These are phyloP conservation scores for Brachystomella parvula DNA, from an alignment of 1,140 invertebrate genomes.

Conservation along the genomic window DNA sequence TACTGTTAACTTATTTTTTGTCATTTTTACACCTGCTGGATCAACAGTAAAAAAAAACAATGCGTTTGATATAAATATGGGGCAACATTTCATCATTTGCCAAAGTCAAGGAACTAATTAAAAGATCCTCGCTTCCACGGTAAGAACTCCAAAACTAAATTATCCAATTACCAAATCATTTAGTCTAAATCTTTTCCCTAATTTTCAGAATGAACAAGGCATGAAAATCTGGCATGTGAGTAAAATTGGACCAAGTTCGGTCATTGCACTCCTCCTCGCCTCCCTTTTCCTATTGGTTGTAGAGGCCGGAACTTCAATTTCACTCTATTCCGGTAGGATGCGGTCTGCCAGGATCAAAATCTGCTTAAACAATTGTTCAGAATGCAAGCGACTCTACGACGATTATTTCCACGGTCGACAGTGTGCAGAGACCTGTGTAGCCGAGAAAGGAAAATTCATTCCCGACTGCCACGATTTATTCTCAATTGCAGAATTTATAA, in stretches of 20 bases:
- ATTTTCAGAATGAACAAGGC: not conserved
- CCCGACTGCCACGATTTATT: constrained; percentile 47
- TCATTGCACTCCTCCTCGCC: not conserved
- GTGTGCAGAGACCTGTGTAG: constrained; percentile 45
- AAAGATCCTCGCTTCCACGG: not conserved
- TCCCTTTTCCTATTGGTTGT: not conserved
- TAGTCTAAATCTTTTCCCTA: not conserved
- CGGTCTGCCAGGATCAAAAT: constrained; percentile 27
- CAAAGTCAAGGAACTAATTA: not conserved
- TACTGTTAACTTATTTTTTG: constrained; percentile 2
- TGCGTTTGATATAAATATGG: not conserved
- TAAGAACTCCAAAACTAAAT: not conserved
- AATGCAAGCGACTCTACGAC: constrained; percentile 48
- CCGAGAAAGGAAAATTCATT: constrained; percentile 40
- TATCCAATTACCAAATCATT: not conserved
- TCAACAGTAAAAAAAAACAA: not conserved
- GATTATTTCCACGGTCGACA: constrained; percentile 46
- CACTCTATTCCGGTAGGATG: not conserved
- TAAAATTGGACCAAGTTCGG: not conserved
- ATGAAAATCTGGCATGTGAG: not conserved
- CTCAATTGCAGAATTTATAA: constrained; percentile 42
- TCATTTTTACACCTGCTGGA: not conserved
- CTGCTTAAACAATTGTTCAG: constrained; percentile 44
- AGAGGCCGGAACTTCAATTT: not conserved
- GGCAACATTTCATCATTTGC: not conserved